Evolutionary conservation across 2,113 vertebrate genomes (phyloP), one percentile per base, ranked within the genome.

Genomic region (Oncorhynchus nerka): DNA sequence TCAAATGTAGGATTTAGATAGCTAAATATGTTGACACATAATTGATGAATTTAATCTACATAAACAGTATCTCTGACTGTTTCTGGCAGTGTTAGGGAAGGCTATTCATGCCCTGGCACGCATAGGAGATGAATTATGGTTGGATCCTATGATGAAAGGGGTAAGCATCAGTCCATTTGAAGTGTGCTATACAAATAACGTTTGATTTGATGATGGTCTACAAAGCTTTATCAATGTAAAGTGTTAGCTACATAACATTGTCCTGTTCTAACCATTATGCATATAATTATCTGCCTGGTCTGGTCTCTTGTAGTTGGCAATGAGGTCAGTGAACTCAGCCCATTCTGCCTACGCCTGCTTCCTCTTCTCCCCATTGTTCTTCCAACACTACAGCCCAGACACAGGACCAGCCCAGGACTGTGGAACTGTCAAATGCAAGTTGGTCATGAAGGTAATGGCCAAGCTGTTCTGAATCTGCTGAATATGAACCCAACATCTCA

Each of bases 341-440:
- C 94, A 94, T 39, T 98, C 97, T 51, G 96, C 95, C 0, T 99
- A 98, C 26, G 94, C 91, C 0, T 97, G 84, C 32, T 87, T 98
- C 81, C 90, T 96, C 84, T 99, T 99, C 91, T 94, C 95, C 0
- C 87, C 95, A 7, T 67, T 94, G 76, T 99, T 98, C 91, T 98
- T 99, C 84, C 93, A 96, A 73, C 85, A 88, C 62, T 99, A 99
- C 90, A 91, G 85, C 32, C 89, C 91, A 79, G 85, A 81, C 67
- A 22, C 88, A 15, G 75, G 20, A 1, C 8, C 83, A 68, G 86
- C 87, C 0, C 87, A 87, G 0, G 75, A 70, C 68, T 82, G 69
- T 79, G 82, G 81, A 73, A 68, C 83, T 30, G 75, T 87, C 13
- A 94, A 93, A 24, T 97, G 94, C 87, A 97, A 97, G 90, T 64